Conservation (phyloP, 2,888 invertebrate genomes). For the Eupithecia abbreviata region DNA sequence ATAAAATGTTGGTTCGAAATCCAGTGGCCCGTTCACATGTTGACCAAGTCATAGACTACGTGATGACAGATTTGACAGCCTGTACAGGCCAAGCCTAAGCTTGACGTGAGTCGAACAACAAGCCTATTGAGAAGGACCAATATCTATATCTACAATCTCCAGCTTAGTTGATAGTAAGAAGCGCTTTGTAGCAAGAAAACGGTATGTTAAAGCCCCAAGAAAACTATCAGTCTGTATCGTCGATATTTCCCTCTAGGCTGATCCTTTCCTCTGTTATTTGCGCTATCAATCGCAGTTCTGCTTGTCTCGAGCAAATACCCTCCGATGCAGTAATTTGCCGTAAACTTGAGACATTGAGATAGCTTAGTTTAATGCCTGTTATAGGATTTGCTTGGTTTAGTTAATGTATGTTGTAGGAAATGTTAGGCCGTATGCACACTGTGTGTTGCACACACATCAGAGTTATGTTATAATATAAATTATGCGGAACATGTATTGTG, state of each 20-base stretch:
- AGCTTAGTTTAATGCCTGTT: constrained; percentile 12
- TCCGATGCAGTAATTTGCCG: constrained; percentile 46
- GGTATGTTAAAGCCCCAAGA: constrained; percentile 7
- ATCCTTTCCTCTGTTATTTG: constrained; percentile 46
- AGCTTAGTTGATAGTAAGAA: neutral
- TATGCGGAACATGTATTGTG: neutral
- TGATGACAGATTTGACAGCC: neutral
- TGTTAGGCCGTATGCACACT: neutral
- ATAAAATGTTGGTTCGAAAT: neutral
- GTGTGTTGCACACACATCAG: neutral
- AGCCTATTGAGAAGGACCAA: neutral
- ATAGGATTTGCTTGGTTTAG: constrained; percentile 1
- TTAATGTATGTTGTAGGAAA: neutral
- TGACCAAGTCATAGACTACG: neutral
- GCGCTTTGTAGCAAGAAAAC: neutral
- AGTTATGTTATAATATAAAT: neutral
- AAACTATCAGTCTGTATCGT: constrained; percentile 16
- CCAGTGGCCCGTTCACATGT: neutral
- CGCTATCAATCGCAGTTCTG: constrained; percentile 43
- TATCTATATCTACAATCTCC: neutral
- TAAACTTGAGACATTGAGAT: constrained; percentile 42
- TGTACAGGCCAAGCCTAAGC: neutral
- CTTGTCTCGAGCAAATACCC: constrained; percentile 44
- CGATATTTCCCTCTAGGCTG: constrained; percentile 36
- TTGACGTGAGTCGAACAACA: neutral